Evolutionary conservation across 2,797 vertebrate genomes (phyloP).

Genomic region (Sciaenops ocellatus): DNA sequence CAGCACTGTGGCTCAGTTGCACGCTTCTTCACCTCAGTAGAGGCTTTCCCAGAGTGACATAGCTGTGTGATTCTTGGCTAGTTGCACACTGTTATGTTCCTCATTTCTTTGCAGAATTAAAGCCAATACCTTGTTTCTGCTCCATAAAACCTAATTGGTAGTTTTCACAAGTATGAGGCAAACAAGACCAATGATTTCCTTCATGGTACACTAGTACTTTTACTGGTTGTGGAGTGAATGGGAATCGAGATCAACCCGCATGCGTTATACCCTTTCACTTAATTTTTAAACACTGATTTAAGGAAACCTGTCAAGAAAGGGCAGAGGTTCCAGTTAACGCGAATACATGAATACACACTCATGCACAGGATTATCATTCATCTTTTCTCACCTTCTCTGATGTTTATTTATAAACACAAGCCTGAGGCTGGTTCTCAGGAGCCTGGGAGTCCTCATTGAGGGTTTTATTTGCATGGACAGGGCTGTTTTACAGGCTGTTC

Average conservation of each 20-base stretch:
- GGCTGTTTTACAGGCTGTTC: slow-evolving; percentile 55
- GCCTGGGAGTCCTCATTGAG: slow-evolving; percentile 37
- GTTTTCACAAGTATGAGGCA: background rate
- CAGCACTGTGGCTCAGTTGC: background rate
- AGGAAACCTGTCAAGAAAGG: background rate
- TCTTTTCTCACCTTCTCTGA: slow-evolving; percentile 22
- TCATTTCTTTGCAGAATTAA: background rate
- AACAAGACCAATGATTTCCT: background rate
- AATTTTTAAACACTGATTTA: background rate
- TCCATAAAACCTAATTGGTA: background rate
- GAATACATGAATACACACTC: background rate
- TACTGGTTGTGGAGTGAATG: background rate
- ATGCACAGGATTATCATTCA: slow-evolving; percentile 15
- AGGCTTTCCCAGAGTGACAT: background rate
- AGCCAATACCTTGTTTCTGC: background rate
- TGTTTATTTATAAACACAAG: slow-evolving; percentile 54
- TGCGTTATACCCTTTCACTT: background rate
- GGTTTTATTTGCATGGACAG: slow-evolving; percentile 41
- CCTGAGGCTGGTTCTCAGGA: slow-evolving; percentile 75
- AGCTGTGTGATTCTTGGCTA: background rate
- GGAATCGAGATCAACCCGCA: background rate
- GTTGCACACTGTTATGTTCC: background rate
- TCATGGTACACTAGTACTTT: background rate
- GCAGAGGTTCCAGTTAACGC: background rate
- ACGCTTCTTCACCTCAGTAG: background rate